Evolutionary conservation across 2,113 vertebrate genomes (phyloP), one percentile per base, ranked within the genome.

Genomic region (Nycticebus coucang): DNA sequence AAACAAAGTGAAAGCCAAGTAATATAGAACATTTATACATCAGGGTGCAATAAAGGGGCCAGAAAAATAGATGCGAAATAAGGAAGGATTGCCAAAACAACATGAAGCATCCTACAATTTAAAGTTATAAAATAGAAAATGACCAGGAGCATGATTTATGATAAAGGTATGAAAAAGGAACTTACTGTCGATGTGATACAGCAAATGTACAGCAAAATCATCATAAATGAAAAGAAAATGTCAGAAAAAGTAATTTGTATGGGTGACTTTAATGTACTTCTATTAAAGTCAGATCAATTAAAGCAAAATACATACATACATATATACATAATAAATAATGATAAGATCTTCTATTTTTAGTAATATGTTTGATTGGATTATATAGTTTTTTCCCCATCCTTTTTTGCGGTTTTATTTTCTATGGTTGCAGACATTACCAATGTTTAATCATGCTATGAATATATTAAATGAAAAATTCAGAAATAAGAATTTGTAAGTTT

Each of bases 11-110:
- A 71, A 92, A 71, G 33, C 7, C 28, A 68, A 33, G 28, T 71
- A 60, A 68, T 17, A 41, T 41, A 45, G 11, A 35, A 22, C 14
- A 89, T 88, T 53, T 92, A 24, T 64, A 64, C 28, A 64, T 64
- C 28, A 64, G 22, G 22, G 10, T 24, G 60, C 8, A 62, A 60
- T 30, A 86, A 71, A 90, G 75, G n/a, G 41, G 15, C 57, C 11
- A 78, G 17, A 21, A 9, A 93, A 69, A 88, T 78, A 88, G 53
- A 69, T 10, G 88, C 53, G 92, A 81, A 92, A 69, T 55, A 89
- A 93, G n/a, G 18, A 92, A 74, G 7, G 24, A 59, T 77, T 71
- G n/a, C 60, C 62, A 89, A 69, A 18, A 41, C 2, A 55, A 17
- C 26, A 93, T 78, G 60, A 89, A 93, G 93, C 37, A 37, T 26